These are phyloP conservation scores for Rousettus madagascariensis DNA, from an alignment of 2,797 vertebrate genomes.

Conservation along the genomic window DNA sequence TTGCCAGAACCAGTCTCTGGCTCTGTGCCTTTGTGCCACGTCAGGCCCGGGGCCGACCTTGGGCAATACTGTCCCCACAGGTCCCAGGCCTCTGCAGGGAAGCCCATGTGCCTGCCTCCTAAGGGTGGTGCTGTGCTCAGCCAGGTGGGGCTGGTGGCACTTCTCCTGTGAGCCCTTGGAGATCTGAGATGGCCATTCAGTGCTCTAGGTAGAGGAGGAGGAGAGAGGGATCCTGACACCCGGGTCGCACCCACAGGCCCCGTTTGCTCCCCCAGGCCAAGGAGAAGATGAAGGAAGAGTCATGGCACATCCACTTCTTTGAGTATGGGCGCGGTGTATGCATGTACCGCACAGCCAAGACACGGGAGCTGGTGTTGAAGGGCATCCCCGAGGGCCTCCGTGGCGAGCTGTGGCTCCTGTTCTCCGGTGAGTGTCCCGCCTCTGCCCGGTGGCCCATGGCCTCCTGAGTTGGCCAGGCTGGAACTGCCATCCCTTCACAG, in stretches of 20 bases:
- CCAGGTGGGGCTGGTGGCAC: not conserved
- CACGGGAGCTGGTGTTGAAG: slow-evolving; percentile 93
- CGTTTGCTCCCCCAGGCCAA: slow-evolving; percentile 87
- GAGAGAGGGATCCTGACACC: not conserved
- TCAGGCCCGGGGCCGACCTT: too few relatives aligned
- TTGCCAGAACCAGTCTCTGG: too few relatives aligned
- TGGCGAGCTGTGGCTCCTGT: slow-evolving; percentile 97
- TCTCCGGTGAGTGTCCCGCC: slow-evolving; percentile 89
- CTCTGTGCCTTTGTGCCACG: too few relatives aligned
- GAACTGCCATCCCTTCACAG: not conserved
- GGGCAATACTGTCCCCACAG: not conserved
- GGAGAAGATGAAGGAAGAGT: slow-evolving; percentile 98
- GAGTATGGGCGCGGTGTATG: slow-evolving; percentile 97
- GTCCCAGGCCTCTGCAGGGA: not conserved
- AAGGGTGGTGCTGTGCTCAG: not conserved
- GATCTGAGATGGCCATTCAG: not conserved
- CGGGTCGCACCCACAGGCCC: not conserved
- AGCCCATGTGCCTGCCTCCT: not conserved
- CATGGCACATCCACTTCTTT: slow-evolving; percentile 98
- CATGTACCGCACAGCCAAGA: slow-evolving; percentile 97
- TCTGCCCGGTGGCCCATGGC: not conserved
- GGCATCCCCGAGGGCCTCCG: slow-evolving; percentile 95
- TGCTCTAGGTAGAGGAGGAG: not conserved
- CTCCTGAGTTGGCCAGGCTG: not conserved
- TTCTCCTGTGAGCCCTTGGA: not conserved